Percentiles rank a stretch among this genome's conserved stretches.
phyloP scores from a whole-genome alignment of 2,113 vertebrate genomes.

The Saguinus imperator region DNA sequence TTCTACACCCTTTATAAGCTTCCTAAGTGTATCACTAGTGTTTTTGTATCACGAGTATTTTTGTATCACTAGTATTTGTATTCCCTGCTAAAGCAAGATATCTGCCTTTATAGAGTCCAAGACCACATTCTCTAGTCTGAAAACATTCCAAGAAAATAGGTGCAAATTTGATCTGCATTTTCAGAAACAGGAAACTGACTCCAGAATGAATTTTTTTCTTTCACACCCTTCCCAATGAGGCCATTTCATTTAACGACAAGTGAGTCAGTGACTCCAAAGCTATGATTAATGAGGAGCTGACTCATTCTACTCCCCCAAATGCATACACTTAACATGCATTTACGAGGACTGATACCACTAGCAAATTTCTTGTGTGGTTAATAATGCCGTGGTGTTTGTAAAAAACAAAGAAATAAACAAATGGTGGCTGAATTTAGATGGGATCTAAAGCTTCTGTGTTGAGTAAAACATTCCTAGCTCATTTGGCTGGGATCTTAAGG shows the following conservation, averaged over 20 bases:
- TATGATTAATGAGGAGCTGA: conserved; percentile 70
- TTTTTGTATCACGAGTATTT: not conserved
- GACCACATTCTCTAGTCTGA: not conserved
- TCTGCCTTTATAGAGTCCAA: not conserved
- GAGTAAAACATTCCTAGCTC: not conserved
- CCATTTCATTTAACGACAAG: conserved; percentile 28
- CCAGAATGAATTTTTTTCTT: conserved; percentile 33
- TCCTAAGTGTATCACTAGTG: not conserved
- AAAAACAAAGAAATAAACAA: conserved; percentile 29
- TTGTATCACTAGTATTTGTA: not conserved
- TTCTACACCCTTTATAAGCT: not conserved
- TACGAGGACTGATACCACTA: not conserved
- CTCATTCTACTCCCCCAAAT: conserved; percentile 63
- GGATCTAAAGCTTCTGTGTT: not conserved
- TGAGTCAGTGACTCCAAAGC: conserved; percentile 70
- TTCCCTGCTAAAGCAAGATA: not conserved
- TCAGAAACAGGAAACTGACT: conserved; percentile 31
- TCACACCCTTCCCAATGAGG: conserved; percentile 47
- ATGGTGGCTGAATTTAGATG: not conserved
- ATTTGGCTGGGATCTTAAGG: conserved; percentile 11
- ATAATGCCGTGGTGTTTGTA: not conserved
- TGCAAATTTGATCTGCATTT: conserved; percentile 39
- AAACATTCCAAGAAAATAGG: not conserved
- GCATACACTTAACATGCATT: conserved; percentile 53
- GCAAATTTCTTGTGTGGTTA: conserved; percentile 21